A percentile compares a stretch with the other conserved stretches of the same genome.
These are phyloP conservation scores for Styela clava DNA, from an alignment of 23 tunicate species.

Conservation along the genomic window DNA sequence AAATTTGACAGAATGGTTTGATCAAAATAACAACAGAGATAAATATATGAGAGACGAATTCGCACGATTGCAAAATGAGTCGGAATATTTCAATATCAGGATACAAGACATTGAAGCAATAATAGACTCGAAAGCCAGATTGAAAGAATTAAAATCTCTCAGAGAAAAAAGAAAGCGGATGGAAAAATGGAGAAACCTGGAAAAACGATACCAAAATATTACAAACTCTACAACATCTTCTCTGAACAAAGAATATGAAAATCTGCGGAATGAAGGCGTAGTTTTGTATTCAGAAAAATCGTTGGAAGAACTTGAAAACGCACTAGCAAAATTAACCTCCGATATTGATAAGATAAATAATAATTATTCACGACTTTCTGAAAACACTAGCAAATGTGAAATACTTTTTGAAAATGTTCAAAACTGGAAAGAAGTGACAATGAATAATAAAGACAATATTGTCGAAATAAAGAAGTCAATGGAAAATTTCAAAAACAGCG, in stretches of 20 bases:
- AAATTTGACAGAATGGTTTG: too few relatives aligned
- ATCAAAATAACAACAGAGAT: too few relatives aligned
- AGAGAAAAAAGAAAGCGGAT: neutral
- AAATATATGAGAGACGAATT: too few relatives aligned
- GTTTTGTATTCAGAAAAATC: neutral
- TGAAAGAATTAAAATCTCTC: neutral
- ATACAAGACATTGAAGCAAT: neutral
- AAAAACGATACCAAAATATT: conserved; percentile 12
- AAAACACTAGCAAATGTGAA: neutral
- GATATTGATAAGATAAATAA: neutral
- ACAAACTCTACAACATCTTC: neutral
- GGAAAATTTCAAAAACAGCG: neutral
- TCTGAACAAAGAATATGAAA: neutral
- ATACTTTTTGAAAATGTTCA: too few relatives aligned
- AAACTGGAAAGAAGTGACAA: too few relatives aligned
- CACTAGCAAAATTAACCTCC: neutral
- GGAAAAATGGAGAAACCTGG: conserved; percentile 24
- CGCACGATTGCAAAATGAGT: neutral
- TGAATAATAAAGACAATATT: too few relatives aligned
- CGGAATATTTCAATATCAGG: neutral
- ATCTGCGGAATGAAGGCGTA: too few relatives aligned
- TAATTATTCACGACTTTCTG: neutral
- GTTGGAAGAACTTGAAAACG: neutral
- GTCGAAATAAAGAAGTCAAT: neutral
- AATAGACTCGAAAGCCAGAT: neutral